phyloP scores from a whole-genome alignment of 2,113 vertebrate species.

The Oreochromis niloticus region DNA sequence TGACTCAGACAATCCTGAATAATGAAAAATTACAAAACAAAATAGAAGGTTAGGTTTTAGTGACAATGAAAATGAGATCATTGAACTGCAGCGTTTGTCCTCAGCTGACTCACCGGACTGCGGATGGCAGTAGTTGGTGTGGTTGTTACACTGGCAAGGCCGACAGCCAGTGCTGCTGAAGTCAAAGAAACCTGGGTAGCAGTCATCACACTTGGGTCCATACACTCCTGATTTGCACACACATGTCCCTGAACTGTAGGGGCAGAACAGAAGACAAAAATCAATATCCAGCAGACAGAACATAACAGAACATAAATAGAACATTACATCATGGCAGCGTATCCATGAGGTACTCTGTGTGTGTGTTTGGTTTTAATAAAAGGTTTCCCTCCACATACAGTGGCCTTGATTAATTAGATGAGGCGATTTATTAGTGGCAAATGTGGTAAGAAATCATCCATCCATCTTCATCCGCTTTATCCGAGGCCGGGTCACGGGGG shows the following conservation, averaged over 20 bases:
- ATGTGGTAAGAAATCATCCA: background rate
- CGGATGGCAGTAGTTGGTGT: constrained; percentile 73
- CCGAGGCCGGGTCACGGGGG: too few species aligned
- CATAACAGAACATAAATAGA: too few species aligned
- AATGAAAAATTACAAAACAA: background rate
- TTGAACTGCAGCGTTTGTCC: background rate
- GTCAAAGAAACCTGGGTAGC: constrained; percentile 74
- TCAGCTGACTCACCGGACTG: constrained; percentile 70
- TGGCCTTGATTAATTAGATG: background rate
- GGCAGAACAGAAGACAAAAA: background rate
- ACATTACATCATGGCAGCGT: background rate
- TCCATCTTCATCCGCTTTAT: too few species aligned
- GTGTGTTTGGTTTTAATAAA: background rate
- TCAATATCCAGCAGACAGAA: background rate
- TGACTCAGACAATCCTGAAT: background rate
- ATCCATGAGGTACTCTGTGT: background rate
- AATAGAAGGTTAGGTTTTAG: background rate
- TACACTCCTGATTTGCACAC: constrained; percentile 73
- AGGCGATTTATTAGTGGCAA: background rate
- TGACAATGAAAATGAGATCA: background rate
- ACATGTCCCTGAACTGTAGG: constrained; percentile 72
- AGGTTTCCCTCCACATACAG: background rate
- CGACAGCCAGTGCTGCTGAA: constrained; percentile 75
- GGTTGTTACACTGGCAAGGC: constrained; percentile 74
- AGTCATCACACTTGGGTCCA: constrained; percentile 77